Base-by-base conservation (phyloP, 2,888 invertebrate species). In the Plagodis dolabraria region DNA sequence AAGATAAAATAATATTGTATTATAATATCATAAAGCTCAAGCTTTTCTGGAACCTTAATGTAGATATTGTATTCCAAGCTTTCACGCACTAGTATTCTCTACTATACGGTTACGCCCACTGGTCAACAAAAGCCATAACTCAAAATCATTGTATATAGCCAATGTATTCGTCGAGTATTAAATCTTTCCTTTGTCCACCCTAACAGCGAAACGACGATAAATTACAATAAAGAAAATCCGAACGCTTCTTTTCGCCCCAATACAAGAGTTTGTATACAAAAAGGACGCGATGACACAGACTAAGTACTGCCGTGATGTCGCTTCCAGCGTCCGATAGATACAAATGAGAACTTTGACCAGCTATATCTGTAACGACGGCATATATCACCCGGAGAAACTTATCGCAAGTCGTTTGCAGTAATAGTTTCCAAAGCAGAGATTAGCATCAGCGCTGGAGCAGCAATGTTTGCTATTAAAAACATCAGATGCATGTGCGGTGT, bases 181-280 rank as follows among this genome's bases (percentile, higher is more conserved):
- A 60, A 61, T 63, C 60, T 58, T 60, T 63, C 51, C 54, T 55
- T 59, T 69, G 68, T 67, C 57, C 63, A 60, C 51, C 50, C 63
- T 60, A 57, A 59, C 57, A 64, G 51, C 53, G 46, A 34, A 45
- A 48, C 35, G 62, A 60, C 69, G 57, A 79, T 79, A 80, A 75
- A 79, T 78, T 68, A 76, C 66, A 72, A 76, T 72, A 72, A 74
- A 71, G 71, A 67, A 74, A 72, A 71, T 66, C 59, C 58, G 63
- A 66, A 44, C 38, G n/a, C 44, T 56, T 48, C n/a, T 46, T 45
- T 33, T 53, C 52, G 46, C 43, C 11, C 35, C 33, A 35, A 7
- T 36, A 5, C 33, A 47, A 7, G 12, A 58, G 54, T 49, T 46
- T 33, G 48, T 47, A 61, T 43, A 55, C 55, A 52, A 47, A 43